Base-by-base conservation (phyloP, 53 echinoderm and acorn worm genomes). In the Temnopleurus reevesii region DNA sequence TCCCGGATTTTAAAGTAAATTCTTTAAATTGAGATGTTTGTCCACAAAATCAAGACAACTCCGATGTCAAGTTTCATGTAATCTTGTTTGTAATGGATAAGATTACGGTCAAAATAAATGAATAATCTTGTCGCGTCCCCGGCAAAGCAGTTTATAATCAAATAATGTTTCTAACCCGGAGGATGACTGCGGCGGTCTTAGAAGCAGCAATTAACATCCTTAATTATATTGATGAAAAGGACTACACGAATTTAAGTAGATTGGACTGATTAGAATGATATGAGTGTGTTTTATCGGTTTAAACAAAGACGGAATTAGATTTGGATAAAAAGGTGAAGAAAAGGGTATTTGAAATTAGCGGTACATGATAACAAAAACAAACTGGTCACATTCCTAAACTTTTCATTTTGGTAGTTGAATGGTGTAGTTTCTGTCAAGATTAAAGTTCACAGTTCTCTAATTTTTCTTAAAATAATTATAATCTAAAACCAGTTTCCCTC, bases 171-270 rank as follows among this genome's bases (percentile, higher is more conserved):
- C 41, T 71, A 10, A 38, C 21, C 71, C 6, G 36, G 19, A 41
- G 41, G 7, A n/a, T 2, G 7, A 71, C 19, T 6, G 71, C 71
- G 71, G 71, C 71, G 23, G 5, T 12, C 71, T 71, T 71, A 38
- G 71, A 71, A 63, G 63, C 12, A 29, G 15, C 17, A 63, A 63
- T 63, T 63, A 63, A 29, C 63, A 33, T 33, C 12, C 36, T 41
- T 41, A 23, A 49, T 49, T 71, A 36, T 71, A 23, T 71, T 38
- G 71, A 71, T 71, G 23, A 41, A 71, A 38, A 71, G 41, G 71
- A 71, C 71, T 71, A 71, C 71, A 71, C n/a, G 71, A 38, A 19
- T 71, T 71, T 2, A 19, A 71, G 36, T n/a, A 71, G 71, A 71
- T 71, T 38, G 41, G 71, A 71, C 15, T 49, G 49, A 71, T 41